These are phyloP conservation scores for Holotrichia oblita DNA, from an alignment of 1,140 invertebrate genomes.

Conservation along the genomic window DNA sequence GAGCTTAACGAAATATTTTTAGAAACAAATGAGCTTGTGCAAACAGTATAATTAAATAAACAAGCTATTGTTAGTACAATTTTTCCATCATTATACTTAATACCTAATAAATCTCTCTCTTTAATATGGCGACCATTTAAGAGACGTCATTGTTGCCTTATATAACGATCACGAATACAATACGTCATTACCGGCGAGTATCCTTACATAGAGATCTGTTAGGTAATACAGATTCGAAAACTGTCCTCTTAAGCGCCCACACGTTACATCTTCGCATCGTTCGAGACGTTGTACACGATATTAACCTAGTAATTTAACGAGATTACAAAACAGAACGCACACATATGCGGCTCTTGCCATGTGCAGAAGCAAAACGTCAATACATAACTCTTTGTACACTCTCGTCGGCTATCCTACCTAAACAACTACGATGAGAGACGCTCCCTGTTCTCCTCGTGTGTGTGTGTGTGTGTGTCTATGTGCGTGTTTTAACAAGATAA, in stretches of 20 bases:
- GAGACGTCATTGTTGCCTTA: background rate
- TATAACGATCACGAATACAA: background rate
- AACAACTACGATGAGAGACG: background rate
- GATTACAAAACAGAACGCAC: background rate
- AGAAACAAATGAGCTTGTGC: too few relatives aligned
- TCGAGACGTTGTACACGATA: too few relatives aligned
- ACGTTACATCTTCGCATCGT: too few relatives aligned
- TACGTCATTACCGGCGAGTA: background rate
- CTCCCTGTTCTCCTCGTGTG: background rate
- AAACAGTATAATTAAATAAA: background rate
- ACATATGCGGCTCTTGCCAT: too few relatives aligned
- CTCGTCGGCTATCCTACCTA: background rate
- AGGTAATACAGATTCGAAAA: background rate
- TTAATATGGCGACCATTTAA: background rate
- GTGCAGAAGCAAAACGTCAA: background rate
- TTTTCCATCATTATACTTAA: background rate
- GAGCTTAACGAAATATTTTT: too few relatives aligned
- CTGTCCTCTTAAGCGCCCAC: background rate
- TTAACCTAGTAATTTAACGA: constrained; percentile 1
- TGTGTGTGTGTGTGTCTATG: background rate
- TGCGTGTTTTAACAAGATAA: too few relatives aligned
- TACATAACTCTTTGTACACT: background rate
- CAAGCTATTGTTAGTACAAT: background rate
- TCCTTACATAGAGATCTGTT: background rate
- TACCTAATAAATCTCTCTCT: background rate